Evolutionary conservation across 2,113 vertebrate species (phyloP).

Genomic region (Mirza zaza): DNA sequence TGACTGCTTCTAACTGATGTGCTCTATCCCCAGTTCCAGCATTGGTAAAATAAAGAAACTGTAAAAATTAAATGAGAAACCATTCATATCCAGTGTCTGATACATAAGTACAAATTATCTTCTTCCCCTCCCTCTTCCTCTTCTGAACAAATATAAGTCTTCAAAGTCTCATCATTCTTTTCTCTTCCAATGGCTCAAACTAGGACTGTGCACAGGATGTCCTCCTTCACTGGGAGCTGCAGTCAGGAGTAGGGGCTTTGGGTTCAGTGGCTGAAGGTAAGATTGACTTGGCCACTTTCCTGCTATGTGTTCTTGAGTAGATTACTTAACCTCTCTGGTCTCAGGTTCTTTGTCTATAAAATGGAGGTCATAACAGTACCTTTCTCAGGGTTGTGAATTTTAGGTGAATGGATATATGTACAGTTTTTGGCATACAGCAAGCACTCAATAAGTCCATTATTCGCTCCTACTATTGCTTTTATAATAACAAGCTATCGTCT

Average conservation of each 20-base stretch:
- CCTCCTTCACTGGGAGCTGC: too few relatives aligned
- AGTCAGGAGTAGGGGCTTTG: background rate
- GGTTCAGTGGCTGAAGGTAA: background rate
- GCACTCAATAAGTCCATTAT: background rate
- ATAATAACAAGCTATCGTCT: background rate
- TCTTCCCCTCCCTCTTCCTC: background rate
- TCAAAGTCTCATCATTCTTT: background rate
- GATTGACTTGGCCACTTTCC: background rate
- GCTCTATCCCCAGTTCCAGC: too few relatives aligned
- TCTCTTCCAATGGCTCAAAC: background rate
- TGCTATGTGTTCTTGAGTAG: background rate
- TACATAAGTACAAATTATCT: accelerated
- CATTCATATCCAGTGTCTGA: accelerated
- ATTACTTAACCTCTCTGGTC: background rate
- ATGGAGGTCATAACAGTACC: too few relatives aligned
- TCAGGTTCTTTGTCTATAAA: background rate
- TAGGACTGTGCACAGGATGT: accelerated
- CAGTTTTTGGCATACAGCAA: background rate
- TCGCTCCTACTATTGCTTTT: background rate
- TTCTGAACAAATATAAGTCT: background rate
- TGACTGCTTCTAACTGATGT: background rate
- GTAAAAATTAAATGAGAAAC: background rate
- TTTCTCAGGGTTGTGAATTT: background rate
- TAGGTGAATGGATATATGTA: background rate
- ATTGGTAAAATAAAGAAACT: background rate